Percentiles rank a stretch among this genome's conserved stretches.
Conservation (phyloP, 2,113 vertebrate species). For the Leuciscus idus region DNA sequence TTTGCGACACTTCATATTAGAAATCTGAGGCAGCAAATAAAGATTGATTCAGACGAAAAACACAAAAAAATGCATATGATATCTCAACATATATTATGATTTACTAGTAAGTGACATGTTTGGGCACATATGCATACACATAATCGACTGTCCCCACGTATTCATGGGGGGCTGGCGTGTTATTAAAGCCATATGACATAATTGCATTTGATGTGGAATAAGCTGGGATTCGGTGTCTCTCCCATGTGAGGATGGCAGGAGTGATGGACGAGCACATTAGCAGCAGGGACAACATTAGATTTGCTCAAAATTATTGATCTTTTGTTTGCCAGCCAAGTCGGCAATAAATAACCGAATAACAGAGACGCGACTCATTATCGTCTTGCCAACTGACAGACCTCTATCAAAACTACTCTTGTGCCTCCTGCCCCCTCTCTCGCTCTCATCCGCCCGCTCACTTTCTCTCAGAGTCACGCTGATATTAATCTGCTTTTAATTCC, state of each 20-base stretch:
- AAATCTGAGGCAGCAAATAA: conserved; percentile 77
- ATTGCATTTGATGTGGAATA: conserved; percentile 84
- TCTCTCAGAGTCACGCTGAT: conserved; percentile 54
- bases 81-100: conserved; percentile 75
- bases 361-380: conserved; percentile 84
- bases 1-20: conserved; percentile 76
- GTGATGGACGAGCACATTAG: conserved; percentile 85
- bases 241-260: conserved; percentile 77
- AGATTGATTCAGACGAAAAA: conserved; percentile 75
- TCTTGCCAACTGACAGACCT: conserved; percentile 80
- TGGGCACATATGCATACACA: conserved; percentile 65
- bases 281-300: conserved; percentile 82
- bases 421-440: conserved; percentile 51
- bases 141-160: conserved; percentile 62
- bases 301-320: conserved; percentile 88
- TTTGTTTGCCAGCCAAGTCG: conserved; percentile 84
- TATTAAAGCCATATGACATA: conserved; percentile 80
- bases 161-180: conserved; percentile 64
- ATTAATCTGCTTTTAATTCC: conserved; percentile 77
- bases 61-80: conserved; percentile 61
- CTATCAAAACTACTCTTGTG: conserved; percentile 75
- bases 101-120: conserved; percentile 72
- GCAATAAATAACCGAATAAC: conserved; percentile 81
- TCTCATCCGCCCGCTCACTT: conserved; percentile 64
- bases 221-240: conserved; percentile 80